These are phyloP conservation scores for Acridotheres tristis DNA, from an alignment of 2,797 vertebrate genomes.

Conservation along the genomic window DNA sequence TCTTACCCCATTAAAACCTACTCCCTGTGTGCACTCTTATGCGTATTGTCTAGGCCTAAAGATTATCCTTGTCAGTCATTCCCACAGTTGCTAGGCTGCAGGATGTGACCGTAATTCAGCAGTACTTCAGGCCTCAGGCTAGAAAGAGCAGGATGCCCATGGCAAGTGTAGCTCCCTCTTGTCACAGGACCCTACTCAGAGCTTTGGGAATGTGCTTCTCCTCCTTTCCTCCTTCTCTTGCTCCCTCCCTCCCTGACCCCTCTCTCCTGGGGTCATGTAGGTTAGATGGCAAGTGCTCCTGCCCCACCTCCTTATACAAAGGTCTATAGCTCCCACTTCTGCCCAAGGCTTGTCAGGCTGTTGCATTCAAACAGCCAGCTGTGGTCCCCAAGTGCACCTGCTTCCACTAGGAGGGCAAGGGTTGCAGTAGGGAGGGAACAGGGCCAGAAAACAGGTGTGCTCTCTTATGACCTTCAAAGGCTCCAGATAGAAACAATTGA, in stretches of 20 bases:
- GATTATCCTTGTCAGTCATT: fast-evolving
- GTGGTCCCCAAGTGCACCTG: not conserved
- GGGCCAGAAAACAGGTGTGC: not conserved
- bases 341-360: not conserved
- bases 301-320: not conserved
- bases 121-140: not conserved
- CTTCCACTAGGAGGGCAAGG: not conserved
- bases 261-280: not conserved
- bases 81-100: too few relatives aligned
- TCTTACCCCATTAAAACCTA: not conserved
- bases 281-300: not conserved
- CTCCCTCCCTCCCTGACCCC: not conserved
- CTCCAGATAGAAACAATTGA: not conserved
- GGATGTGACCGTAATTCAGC: fast-evolving
- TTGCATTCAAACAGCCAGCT: fast-evolving
- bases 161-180: not conserved
- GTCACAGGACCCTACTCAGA: not conserved
- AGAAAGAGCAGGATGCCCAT: not conserved
- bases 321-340: fast-evolving
- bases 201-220: not conserved
- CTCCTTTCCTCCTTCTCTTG: fast-evolving
- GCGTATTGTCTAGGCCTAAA: not conserved
- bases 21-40: not conserved
- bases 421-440: not conserved
- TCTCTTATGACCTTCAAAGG: not conserved